phyloP scores from a whole-genome alignment of 2,888 invertebrate species.

The Chloroclystis v-ata region DNA sequence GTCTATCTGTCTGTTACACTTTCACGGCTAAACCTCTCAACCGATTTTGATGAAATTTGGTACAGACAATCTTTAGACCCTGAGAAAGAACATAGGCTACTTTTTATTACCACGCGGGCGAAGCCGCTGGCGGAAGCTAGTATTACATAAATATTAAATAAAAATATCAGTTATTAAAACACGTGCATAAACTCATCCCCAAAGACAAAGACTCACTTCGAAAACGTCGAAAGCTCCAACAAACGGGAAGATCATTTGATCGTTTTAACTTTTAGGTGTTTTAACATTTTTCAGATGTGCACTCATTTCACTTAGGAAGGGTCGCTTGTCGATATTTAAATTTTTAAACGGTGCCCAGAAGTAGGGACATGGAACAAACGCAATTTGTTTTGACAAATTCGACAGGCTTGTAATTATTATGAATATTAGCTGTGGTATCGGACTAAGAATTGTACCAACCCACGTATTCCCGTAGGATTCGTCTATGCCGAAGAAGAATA shows the following conservation, averaged over 20 bases:
- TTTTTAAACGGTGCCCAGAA: constrained; percentile 67
- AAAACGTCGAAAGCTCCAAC: constrained; percentile 38
- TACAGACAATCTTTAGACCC: no score
- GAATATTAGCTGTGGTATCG: constrained; percentile 23
- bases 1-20: no score
- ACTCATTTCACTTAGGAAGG: constrained; percentile 66
- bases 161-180: no score
- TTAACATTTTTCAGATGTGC: constrained; percentile 55
- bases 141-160: no score
- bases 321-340: constrained; percentile 70
- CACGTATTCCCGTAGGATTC: no score
- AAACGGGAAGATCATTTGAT: constrained; percentile 29
- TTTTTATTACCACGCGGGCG: no score
- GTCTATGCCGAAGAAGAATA: no score
- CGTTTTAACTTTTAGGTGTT: constrained; percentile 35
- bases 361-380: constrained; percentile 41
- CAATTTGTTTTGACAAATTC: constrained; percentile 67
- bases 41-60: no score
- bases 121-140: no score
- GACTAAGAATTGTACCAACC: background rate
- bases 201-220: constrained; percentile 24
- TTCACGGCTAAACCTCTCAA: no score
- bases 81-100: no score
- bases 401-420: constrained; percentile 38
- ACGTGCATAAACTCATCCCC: constrained; percentile 37